Evolutionary conservation across 64 coral and sea anemone genomes (phyloP), one percentile per base, ranked within the genome.

Genomic region (Trachythela sp.): DNA sequence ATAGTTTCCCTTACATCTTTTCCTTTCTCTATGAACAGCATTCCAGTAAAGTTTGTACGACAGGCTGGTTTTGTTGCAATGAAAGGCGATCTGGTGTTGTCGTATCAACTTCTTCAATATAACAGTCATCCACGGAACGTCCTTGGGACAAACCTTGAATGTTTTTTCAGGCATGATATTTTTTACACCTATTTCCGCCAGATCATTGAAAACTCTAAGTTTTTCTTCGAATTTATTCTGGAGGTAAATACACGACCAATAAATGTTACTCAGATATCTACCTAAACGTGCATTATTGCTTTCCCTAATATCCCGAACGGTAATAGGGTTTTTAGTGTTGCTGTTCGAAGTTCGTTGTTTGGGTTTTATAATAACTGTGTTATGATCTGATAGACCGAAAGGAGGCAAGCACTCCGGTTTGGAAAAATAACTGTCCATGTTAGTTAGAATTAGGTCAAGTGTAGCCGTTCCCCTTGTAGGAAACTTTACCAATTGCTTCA

Each of bases 151-250:
- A 17, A 88, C 52, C 29, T 39, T 83, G n/a, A 84, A 88, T 49
- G 70, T 83, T 60, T 60, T 92, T 14, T 83, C 50, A 40, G 86
- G 75, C 85, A 88, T 92, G 48, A 92, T 88, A 60, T 88, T 88
- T 83, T 84, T 83, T 70, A 88, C 30, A 40, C 90, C 85, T 29
- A 83, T 54, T 33, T 92, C 45, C 13, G 88, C 34, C 33, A 92
- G 85, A 51, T 84, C 75, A 26, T 22, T 71, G 42, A 88, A 33
- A 77, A 59, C 48, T 59, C 32, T 60, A n/a, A 84, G 38, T 88
- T 92, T 92, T 36, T 36, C 37, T 40, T 92, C 71, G 56, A 68
- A 92, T 9, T 70, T 26, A 13, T 48, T 15, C 20, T 34, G 43
- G 2, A 34, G 22, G 30, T 85, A 50, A 13, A 70, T 41, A 39